Evolutionary conservation across 2,888 invertebrate genomes (phyloP), one percentile per base, ranked within the genome.

Genomic region (Ctena decussata): DNA sequence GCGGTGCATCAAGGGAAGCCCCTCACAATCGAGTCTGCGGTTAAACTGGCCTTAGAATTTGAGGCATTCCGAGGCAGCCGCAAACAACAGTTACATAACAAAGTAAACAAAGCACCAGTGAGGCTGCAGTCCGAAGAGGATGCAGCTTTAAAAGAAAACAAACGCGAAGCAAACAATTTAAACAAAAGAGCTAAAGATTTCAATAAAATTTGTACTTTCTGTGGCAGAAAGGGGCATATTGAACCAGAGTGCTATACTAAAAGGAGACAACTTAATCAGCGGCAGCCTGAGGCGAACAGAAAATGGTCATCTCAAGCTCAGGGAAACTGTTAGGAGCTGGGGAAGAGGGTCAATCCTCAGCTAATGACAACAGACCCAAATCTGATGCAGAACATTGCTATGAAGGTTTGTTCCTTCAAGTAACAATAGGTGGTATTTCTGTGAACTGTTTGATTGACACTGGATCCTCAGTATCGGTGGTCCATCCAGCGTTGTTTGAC

Each of bases 1-100:
- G 41, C 60, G 21, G 65, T 76, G 41, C 65, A 69, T 69, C 77
- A 77, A 46, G 77, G 41, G 44, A 77, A 77, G n/a, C 41, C 60
- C n/a, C 65, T 41, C 15, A 41, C 30, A 24, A 49, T 77, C 2
- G 65, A 69, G 35, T 11, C 49, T 0, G 39, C 35, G 5, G 53
- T 49, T 11, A 49, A 75, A n/a, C 37, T 75, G n/a, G 75, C 75
- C 15, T 57, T 57, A 15, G 57, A 75, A 27, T 75, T 49, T 30
- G 53, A 53, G 39, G 49, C 57, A 1, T 75, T 57, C 24, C 53
- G 18, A 57, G 41, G 57, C 15, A 37, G 53, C n/a, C 39, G 49
- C 18, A 24, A 46, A n/a, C 3, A 41, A 8, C 15, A 27, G 3
- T 41, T 41, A 41, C 27, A 11, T 24, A 3, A 41, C 1, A 44